Conservation (phyloP, 2,888 invertebrate genomes). For the Melangyna quadrimaculata region DNA sequence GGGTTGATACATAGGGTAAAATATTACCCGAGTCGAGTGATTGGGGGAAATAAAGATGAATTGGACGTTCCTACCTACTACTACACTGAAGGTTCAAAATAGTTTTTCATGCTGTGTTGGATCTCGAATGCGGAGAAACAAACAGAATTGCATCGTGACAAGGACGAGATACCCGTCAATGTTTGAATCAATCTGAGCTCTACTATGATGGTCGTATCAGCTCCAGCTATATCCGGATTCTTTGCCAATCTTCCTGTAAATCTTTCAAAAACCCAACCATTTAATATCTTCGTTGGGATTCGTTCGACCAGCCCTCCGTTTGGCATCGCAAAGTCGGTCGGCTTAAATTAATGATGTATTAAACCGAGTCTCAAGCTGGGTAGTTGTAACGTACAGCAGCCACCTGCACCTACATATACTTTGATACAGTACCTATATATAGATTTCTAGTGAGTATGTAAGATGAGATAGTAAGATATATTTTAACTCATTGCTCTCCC, state of each 20-base stretch:
- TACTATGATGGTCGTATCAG: background rate
- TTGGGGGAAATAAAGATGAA: constrained; percentile 55
- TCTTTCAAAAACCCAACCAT: background rate
- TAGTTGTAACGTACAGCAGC: background rate
- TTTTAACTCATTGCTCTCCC: constrained; percentile 65
- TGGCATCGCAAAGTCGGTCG: constrained; percentile 61
- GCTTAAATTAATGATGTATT: constrained; percentile 71
- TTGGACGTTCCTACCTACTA: background rate
- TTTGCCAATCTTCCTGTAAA: background rate
- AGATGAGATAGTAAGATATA: constrained; percentile 46
- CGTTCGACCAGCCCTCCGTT: constrained; percentile 46
- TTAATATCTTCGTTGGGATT: background rate
- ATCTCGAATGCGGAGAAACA: background rate
- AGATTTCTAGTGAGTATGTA: too few relatives aligned
- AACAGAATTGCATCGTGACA: constrained; percentile 8
- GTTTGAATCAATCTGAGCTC: constrained; percentile 63
- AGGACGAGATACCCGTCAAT: constrained; percentile 40
- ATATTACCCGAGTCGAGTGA: constrained; percentile 15
- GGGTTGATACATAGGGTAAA: background rate
- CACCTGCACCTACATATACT: background rate
- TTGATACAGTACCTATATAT: too few relatives aligned
- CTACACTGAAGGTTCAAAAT: background rate
- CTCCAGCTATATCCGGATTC: background rate
- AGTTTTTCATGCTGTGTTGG: background rate
- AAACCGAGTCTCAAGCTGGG: constrained; percentile 50